Evolutionary conservation across 23 tunicate genomes (phyloP), one percentile per base, ranked within the genome.

Genomic region (Diplosoma virens): DNA sequence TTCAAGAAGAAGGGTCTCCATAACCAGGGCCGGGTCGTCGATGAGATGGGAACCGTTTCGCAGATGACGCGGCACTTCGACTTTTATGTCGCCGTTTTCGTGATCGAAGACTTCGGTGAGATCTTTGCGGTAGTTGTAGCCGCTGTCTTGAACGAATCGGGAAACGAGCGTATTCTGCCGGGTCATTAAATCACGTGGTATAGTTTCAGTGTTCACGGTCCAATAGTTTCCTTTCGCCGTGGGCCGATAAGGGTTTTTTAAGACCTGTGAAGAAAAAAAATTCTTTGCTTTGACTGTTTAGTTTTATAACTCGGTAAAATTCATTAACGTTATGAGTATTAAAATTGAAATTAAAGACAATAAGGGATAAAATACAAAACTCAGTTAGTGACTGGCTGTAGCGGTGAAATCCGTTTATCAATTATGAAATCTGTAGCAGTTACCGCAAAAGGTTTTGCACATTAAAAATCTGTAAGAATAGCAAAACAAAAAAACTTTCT

Each of bases 171-270:
- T 94, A 73, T 94, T 94, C 67, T 94, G 99, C 2, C 99, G 84
- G 3, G 85, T 82, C 67, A 94, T 58, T 14, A 87, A 86, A 32
- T 94, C 99, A 33, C 85, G 90, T 24, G 95, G 88, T 53, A 94
- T 87, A 0, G 86, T 66, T 0, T 47, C 58, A 22, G 92, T 68
- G 46, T 87, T 81, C 7, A 94, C 99, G 17, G 95, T 68, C 99
- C 99, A 94, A 63, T 82, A 88, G 37, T 94, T 94, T 83, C 99
- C 99, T 33, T 92, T 92, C 48, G 97, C 88, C n/a, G 88, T 82
- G 5, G 97, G 97, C 30, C 88, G 59, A 37, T 61, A 92, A 33
- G 97, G 97, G 58, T 92, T 92, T 71, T 92, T 92, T 56, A 92
- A 61, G 0, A 82, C 88, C 97, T 92, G 48, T 3, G 25, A 64